phyloP scores from a whole-genome alignment of 2,888 invertebrate genomes.

The Gastracanthus pulcherrimus region DNA sequence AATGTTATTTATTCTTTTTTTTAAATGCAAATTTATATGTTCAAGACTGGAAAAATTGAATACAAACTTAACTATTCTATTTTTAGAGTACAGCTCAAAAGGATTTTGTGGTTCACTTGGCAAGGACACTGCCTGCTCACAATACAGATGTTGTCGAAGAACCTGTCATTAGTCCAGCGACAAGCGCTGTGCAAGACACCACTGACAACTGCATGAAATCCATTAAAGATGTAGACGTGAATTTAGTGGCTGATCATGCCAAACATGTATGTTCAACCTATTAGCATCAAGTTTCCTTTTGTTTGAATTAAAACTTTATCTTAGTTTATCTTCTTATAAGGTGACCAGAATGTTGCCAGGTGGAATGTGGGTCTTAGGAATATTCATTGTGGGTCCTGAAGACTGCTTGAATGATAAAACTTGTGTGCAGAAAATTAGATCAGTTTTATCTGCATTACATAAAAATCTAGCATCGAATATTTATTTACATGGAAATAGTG shows the following conservation, averaged over 20 bases:
- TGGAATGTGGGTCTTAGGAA: slow-evolving; percentile 90
- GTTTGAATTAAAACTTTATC: slow-evolving; percentile 22
- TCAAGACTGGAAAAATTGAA: background rate
- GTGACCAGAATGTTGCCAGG: slow-evolving; percentile 94
- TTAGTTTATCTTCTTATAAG: slow-evolving; percentile 74
- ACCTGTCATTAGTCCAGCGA: slow-evolving; percentile 73
- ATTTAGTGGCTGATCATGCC: slow-evolving; percentile 89
- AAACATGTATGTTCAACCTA: slow-evolving; percentile 80
- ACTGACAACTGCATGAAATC: slow-evolving; percentile 77
- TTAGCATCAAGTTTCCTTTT: background rate
- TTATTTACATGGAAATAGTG: slow-evolving; percentile 82
- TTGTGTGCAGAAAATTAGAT: slow-evolving; percentile 80
- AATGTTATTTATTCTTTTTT: too few relatives aligned
- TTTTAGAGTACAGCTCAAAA: slow-evolving; percentile 82
- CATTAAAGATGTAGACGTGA: slow-evolving; percentile 82
- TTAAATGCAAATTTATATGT: too few relatives aligned
- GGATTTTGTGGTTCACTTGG: slow-evolving; percentile 89
- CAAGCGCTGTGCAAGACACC: slow-evolving; percentile 73
- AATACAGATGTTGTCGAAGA: slow-evolving; percentile 77
- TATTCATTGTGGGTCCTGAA: slow-evolving; percentile 86
- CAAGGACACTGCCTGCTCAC: slow-evolving; percentile 84
- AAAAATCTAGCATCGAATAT: slow-evolving; percentile 80
- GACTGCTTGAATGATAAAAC: slow-evolving; percentile 82
- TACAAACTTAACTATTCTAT: background rate
- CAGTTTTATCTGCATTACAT: slow-evolving; percentile 80